Evolutionary conservation across 2,113 vertebrate genomes (phyloP).

Genomic region (Triplophysa rosa): DNA sequence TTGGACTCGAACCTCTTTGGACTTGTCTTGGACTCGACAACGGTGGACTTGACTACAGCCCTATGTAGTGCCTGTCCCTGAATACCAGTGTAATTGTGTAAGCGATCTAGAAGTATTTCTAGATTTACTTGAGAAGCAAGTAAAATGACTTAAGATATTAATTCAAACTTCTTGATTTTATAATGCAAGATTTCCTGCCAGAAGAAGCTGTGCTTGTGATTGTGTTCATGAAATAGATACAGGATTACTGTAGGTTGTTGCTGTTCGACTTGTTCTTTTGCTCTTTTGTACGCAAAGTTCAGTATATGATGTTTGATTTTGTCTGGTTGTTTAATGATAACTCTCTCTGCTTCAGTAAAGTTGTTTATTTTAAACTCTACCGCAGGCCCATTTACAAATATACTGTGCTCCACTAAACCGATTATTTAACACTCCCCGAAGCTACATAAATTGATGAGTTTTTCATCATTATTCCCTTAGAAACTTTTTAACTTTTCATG

Average conservation of each 20-base stretch:
- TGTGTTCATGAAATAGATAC: background rate
- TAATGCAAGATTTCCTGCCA: too few relatives aligned
- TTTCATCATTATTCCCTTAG: conserved; percentile 33
- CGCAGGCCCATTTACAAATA: conserved; percentile 18
- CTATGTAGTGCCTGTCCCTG: too few relatives aligned
- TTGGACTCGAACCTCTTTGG: too few relatives aligned
- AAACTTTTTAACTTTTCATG: conserved; percentile 27
- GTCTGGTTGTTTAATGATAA: background rate
- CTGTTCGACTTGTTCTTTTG: background rate
- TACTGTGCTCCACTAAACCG: conserved; percentile 1
- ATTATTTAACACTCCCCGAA: conserved; percentile 23
- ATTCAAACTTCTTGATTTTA: too few relatives aligned
- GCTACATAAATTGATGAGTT: conserved; percentile 25
- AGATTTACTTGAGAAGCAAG: too few relatives aligned
- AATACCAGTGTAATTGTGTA: too few relatives aligned
- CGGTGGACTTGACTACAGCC: too few relatives aligned
- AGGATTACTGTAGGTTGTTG: background rate
- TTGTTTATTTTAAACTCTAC: conserved; percentile 6
- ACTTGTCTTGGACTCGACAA: too few relatives aligned
- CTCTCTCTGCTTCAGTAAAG: conserved; percentile 8
- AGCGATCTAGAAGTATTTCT: too few relatives aligned
- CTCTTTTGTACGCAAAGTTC: too few relatives aligned
- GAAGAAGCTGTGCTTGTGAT: too few relatives aligned
- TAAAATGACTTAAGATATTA: too few relatives aligned
- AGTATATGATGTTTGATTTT: background rate